These are phyloP conservation scores for Lutraria lutraria DNA, from an alignment of 2,888 invertebrate species.

Conservation along the genomic window DNA sequence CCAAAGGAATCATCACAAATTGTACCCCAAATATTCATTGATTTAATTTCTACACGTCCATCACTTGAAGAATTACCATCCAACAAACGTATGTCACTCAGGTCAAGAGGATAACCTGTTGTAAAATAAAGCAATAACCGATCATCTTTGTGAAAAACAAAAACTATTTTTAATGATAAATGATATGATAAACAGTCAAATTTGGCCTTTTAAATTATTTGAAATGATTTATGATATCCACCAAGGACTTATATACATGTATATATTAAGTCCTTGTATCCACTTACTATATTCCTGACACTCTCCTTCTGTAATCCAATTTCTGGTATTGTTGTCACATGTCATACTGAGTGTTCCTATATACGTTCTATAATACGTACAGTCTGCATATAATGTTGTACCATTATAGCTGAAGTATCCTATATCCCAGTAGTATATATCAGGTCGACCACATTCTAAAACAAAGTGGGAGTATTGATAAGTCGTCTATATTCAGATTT, in stretches of 20 bases:
- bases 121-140: neutral
- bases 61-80: conserved; percentile 13
- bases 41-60: conserved; percentile 36
- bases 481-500: no score
- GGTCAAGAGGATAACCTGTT: conserved; percentile 23
- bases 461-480: neutral
- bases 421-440: conserved; percentile 18
- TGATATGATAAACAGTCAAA: no score
- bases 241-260: no score
- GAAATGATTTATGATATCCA: no score
- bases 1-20: conserved; percentile 35
- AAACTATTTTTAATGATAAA: no score
- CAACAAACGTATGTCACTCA: conserved; percentile 13
- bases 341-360: conserved; percentile 23
- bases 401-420: conserved; percentile 18
- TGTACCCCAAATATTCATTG: conserved; percentile 31
- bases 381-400: conserved; percentile 8
- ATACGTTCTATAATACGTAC: conserved; percentile 17
- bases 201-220: no score
- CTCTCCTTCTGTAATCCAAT: conserved; percentile 38
- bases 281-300: conserved; percentile 45
- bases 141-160: no score
- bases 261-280: neutral
- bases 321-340: conserved; percentile 29
- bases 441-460: conserved; percentile 37